Percentiles rank a stretch among this genome's conserved stretches.
Evolutionary conservation across 2,888 invertebrate species (phyloP).

Genomic region (Pseudococcus jackbeardsleyi): DNA sequence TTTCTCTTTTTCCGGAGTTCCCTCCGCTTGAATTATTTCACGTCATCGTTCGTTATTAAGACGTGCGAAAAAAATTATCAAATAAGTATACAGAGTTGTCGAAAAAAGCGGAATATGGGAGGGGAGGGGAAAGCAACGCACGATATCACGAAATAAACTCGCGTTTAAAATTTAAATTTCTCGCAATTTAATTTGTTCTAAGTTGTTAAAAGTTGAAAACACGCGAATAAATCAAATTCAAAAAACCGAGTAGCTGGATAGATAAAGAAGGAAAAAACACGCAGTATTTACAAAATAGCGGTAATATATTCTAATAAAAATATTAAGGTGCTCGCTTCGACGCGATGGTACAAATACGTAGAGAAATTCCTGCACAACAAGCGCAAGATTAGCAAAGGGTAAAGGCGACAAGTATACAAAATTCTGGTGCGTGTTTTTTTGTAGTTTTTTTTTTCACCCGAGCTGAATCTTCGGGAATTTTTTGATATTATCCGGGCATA

Average conservation of each 20-base stretch:
- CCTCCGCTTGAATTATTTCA: neutral
- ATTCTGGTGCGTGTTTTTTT: conserved; percentile 11
- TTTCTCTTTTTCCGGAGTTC: neutral
- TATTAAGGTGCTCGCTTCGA: conserved; percentile 19
- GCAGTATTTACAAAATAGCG: conserved; percentile 29
- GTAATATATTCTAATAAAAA: conserved; percentile 46
- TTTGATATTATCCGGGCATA: conserved; percentile 35
- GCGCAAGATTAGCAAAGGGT: neutral
- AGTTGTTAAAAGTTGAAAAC: conserved; percentile 43
- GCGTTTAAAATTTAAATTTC: conserved; percentile 38
- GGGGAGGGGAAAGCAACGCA: neutral
- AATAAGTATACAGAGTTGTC: neutral
- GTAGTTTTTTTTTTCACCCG: neutral
- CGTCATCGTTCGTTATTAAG: neutral
- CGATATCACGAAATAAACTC: conserved; percentile 30
- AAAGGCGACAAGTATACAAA: conserved; percentile 33
- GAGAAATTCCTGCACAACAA: neutral
- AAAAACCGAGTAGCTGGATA: conserved; percentile 11
- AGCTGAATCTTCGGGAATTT: conserved; percentile 6
- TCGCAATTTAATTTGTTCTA: conserved; percentile 34
- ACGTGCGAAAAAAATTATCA: neutral
- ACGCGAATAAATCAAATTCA: conserved; percentile 40
- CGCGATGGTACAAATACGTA: neutral
- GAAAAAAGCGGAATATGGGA: neutral
- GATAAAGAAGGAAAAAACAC: conserved; percentile 17